A percentile compares a stretch with the other conserved stretches of the same genome.
Conservation (phyloP, 2,797 vertebrate species). For the Catharus ustulatus region DNA sequence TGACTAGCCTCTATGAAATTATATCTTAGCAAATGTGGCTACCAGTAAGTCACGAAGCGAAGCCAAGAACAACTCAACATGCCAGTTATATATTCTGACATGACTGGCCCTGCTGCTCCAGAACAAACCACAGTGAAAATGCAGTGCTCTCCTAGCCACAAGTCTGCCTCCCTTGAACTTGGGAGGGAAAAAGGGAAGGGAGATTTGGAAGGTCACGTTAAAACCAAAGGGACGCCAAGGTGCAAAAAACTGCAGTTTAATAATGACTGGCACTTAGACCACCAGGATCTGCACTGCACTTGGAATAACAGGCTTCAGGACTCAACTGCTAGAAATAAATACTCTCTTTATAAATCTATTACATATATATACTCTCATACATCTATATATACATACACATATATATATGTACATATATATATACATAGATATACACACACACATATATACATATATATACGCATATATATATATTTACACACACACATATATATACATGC, state of each 20-base stretch:
- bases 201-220: background rate
- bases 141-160: background rate
- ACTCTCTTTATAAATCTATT: background rate
- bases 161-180: background rate
- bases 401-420: background rate
- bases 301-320: background rate
- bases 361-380: too few species aligned
- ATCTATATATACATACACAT: background rate
- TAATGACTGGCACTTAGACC: background rate
- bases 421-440: too few species aligned
- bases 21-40: background rate
- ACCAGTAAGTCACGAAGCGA: background rate
- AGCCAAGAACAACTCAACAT: background rate
- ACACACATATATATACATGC: background rate
- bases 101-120: background rate
- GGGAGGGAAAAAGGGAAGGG: background rate
- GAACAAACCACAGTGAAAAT: background rate
- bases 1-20: background rate
- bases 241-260: background rate
- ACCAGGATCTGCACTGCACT: background rate
- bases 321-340: background rate
- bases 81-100: background rate
- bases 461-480: too few species aligned
- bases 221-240: background rate
- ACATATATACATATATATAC: background rate